These are phyloP conservation scores for Psilopsiagon aymara DNA, from an alignment of 2,113 vertebrate species.

Conservation along the genomic window DNA sequence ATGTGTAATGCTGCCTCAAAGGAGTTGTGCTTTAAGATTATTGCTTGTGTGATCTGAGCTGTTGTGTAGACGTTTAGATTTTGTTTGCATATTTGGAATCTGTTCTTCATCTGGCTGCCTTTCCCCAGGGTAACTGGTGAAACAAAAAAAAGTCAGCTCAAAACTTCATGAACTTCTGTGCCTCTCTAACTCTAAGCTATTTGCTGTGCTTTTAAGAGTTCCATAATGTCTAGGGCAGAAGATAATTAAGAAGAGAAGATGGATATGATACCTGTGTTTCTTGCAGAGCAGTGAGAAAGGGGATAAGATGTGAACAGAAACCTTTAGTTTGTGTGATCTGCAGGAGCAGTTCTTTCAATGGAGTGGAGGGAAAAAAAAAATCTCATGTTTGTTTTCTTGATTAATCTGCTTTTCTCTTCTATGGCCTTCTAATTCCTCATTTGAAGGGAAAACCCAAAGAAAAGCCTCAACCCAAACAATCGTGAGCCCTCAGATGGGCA, in stretches of 20 bases:
- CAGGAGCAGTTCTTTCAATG: background rate
- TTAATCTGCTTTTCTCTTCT: background rate
- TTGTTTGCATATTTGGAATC: background rate
- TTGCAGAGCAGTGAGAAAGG: background rate
- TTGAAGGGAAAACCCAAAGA: background rate
- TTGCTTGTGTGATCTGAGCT: background rate
- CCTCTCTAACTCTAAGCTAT: background rate
- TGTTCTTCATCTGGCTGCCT: background rate
- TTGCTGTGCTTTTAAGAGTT: background rate
- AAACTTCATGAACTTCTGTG: background rate
- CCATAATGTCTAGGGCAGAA: background rate
- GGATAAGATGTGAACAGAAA: background rate
- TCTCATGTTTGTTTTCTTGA: background rate
- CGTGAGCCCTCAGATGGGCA: background rate
- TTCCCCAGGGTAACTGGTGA: background rate
- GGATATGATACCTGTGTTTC: background rate
- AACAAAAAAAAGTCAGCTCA: background rate
- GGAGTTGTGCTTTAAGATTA: background rate
- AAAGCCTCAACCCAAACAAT: background rate
- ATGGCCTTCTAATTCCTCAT: background rate
- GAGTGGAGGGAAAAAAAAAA: background rate
- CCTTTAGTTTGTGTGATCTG: background rate
- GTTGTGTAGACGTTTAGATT: background rate
- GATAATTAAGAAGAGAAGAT: background rate
- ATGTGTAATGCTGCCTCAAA: background rate